These are phyloP conservation scores for Diploptera punctata DNA, from an alignment of 2,888 invertebrate species.

Conservation along the genomic window DNA sequence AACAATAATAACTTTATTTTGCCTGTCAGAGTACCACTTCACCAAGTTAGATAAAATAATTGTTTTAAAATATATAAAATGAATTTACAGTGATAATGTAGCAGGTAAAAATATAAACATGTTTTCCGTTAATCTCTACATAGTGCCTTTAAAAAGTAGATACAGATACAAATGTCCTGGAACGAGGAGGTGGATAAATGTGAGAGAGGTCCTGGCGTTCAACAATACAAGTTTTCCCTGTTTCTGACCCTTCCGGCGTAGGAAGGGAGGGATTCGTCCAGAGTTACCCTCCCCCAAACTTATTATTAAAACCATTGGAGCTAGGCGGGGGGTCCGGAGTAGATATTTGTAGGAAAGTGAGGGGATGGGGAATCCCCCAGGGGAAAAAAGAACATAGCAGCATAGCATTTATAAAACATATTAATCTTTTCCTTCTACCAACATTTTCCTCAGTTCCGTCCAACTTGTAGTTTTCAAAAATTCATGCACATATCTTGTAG, in stretches of 20 bases:
- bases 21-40: too few species aligned
- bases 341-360: not conserved
- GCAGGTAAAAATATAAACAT: too few species aligned
- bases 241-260: not conserved
- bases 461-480: too few species aligned
- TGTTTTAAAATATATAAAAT: too few species aligned
- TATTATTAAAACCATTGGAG: slow-evolving; percentile 4
- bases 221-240: not conserved
- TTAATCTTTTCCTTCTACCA: not conserved
- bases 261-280: not conserved
- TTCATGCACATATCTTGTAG: too few species aligned
- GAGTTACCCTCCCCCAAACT: not conserved
- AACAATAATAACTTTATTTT: too few species aligned
- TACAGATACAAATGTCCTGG: not conserved
- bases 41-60: too few species aligned
- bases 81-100: too few species aligned
- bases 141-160: not conserved
- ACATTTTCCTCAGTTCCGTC: too few species aligned
- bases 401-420: not conserved
- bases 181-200: not conserved
- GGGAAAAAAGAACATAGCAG: not conserved
- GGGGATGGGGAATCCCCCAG: not conserved
- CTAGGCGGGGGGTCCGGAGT: not conserved
- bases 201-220: too few species aligned
- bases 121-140: too few species aligned